Conservation (phyloP, 1,140 invertebrate species). For the Drosophila kurseongensis region DNA sequence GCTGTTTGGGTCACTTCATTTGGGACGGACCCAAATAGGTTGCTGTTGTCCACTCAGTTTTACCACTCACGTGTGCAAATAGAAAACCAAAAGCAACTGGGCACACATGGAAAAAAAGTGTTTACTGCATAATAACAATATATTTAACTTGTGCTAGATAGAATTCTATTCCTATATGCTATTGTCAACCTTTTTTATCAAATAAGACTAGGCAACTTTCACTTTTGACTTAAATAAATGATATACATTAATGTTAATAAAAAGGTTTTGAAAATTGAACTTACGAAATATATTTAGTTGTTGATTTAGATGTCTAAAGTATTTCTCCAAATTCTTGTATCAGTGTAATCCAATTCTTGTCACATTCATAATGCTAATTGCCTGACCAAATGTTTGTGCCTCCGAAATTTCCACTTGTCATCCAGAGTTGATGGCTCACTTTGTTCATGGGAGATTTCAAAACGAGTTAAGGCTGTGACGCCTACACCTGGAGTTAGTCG, state of each 20-base stretch:
- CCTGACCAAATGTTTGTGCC: conserved; percentile 44
- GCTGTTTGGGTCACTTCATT: conserved; percentile 30
- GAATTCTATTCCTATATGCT: not conserved
- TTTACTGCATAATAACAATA: not conserved
- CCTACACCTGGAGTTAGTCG: conserved; percentile 41
- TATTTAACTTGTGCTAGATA: not conserved
- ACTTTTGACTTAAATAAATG: too few species aligned
- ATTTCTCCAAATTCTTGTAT: not conserved
- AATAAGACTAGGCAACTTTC: too few species aligned
- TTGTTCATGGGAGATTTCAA: conserved; percentile 14
- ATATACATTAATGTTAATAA: not conserved
- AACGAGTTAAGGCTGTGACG: conserved; percentile 24
- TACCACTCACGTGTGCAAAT: conserved; percentile 54
- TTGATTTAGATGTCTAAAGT: not conserved
- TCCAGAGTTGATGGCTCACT: conserved; percentile 27
- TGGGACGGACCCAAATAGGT: conserved; percentile 13
- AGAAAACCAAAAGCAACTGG: conserved; percentile 32
- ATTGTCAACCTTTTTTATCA: not conserved
- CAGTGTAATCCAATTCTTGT: conserved; percentile 24
- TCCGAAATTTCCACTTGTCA: conserved; percentile 40
- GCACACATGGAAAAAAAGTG: conserved; percentile 15
- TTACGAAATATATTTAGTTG: too few species aligned
- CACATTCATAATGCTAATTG: conserved; percentile 46
- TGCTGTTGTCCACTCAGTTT: conserved; percentile 25
- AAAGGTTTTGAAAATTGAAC: too few species aligned